phyloP scores from a whole-genome alignment of 2,113 vertebrate species.

The Bos javanicus region DNA sequence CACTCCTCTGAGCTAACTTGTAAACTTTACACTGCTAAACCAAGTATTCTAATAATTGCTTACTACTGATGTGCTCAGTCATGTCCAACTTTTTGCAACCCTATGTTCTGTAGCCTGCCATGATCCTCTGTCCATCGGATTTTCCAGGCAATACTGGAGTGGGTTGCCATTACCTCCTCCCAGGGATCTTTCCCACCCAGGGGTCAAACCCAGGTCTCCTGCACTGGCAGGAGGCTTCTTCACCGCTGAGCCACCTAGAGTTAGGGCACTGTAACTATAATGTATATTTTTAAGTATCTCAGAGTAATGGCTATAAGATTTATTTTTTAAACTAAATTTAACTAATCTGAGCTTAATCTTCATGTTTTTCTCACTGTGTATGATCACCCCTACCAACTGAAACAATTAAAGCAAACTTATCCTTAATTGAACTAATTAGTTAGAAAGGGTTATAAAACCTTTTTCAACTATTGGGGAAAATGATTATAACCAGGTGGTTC shows the following conservation, averaged over 20 bases:
- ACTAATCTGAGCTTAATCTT: slow-evolving; percentile 32
- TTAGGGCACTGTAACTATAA: not conserved
- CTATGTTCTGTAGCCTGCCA: not conserved
- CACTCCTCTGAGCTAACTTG: not conserved
- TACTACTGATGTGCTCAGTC: not conserved
- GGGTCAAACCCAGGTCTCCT: not conserved
- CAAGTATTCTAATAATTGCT: not conserved
- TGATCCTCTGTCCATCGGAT: not conserved
- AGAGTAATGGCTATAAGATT: slow-evolving; percentile 10
- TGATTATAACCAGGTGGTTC: not conserved
- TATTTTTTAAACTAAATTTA: slow-evolving; percentile 31
- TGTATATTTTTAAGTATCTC: not conserved
- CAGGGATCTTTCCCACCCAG: not conserved
- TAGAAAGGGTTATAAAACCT: slow-evolving; percentile 20
- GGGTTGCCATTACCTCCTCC: not conserved
- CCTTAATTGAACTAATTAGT: slow-evolving; percentile 25
- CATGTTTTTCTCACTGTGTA: not conserved
- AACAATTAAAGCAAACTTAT: slow-evolving; percentile 7
- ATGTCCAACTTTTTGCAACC: not conserved
- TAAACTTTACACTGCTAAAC: not conserved
- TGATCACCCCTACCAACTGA: not conserved
- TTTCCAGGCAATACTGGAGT: not conserved
- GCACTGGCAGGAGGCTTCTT: not conserved
- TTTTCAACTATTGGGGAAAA: not conserved
- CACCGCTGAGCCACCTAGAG: not conserved